Percentiles rank a stretch among this genome's conserved stretches.
phyloP scores from a whole-genome alignment of 1,140 invertebrate species.

The Orchestia grillus region DNA sequence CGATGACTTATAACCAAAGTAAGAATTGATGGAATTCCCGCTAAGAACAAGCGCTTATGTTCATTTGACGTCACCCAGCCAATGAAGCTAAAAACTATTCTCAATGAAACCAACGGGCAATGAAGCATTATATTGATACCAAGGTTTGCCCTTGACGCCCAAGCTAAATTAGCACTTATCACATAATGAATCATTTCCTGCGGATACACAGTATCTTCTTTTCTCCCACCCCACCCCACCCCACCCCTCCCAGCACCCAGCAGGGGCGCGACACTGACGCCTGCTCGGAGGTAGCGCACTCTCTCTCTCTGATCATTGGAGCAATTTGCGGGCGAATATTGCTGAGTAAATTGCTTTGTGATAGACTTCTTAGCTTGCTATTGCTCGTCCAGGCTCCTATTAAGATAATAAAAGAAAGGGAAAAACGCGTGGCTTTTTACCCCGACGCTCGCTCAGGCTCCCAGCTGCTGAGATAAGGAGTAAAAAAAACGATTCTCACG shows the following conservation, averaged over 20 bases:
- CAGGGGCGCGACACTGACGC: neutral
- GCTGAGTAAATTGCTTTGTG: neutral
- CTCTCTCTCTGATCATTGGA: neutral
- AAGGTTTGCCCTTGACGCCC: neutral
- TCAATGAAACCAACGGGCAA: neutral
- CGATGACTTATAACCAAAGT: too few species aligned
- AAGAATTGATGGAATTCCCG: too few species aligned
- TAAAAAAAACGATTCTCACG: neutral
- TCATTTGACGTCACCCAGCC: neutral
- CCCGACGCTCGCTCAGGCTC: neutral
- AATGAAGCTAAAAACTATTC: neutral
- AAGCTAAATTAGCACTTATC: neutral
- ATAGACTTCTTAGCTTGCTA: constrained; percentile 1
- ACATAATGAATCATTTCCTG: neutral
- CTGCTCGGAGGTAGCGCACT: neutral
- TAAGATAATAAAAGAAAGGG: neutral
- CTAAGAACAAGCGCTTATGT: neutral
- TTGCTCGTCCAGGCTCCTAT: neutral
- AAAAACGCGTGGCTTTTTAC: neutral
- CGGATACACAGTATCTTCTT: neutral
- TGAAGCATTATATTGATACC: neutral
- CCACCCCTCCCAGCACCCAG: too few species aligned
- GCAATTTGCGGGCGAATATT: neutral
- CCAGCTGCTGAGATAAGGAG: neutral
- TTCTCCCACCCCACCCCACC: too few species aligned